A percentile compares a stretch with the other conserved stretches of the same genome.
Evolutionary conservation across 2,113 vertebrate species (phyloP).

Genomic region (Spilogale gracilis): DNA sequence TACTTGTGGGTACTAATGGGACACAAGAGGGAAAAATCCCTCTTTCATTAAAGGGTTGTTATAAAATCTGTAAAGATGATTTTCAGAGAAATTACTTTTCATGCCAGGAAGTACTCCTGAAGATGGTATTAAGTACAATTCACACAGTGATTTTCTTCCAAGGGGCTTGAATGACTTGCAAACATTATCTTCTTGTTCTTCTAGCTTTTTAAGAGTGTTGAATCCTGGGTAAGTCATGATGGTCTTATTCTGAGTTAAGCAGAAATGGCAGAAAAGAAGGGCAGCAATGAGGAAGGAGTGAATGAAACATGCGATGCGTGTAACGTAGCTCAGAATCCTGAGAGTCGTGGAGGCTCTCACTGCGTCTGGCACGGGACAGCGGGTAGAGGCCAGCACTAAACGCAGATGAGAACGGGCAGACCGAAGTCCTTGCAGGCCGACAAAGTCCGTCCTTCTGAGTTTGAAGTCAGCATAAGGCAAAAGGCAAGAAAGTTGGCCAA

Average conservation of each 20-base stretch:
- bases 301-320: neutral
- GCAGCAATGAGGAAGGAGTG: neutral
- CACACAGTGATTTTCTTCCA: neutral
- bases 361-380: fast-evolving
- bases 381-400: fast-evolving
- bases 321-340: too few species aligned
- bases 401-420: fast-evolving
- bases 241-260: neutral
- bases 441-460: neutral
- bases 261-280: neutral
- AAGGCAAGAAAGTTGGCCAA: neutral
- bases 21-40: fast-evolving
- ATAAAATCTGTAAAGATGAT: neutral
- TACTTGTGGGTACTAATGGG: neutral
- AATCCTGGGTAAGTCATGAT: neutral
- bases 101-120: neutral
- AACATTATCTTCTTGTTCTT: neutral
- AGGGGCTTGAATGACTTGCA: neutral
- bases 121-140: neutral
- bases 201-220: neutral
- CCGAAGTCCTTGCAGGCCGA: neutral
- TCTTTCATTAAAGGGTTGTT: neutral
- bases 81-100: neutral
- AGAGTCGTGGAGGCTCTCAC: neutral
- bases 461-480: neutral